Conservation (phyloP, 1,140 invertebrate genomes). For the Ostrea denselamellosa region DNA sequence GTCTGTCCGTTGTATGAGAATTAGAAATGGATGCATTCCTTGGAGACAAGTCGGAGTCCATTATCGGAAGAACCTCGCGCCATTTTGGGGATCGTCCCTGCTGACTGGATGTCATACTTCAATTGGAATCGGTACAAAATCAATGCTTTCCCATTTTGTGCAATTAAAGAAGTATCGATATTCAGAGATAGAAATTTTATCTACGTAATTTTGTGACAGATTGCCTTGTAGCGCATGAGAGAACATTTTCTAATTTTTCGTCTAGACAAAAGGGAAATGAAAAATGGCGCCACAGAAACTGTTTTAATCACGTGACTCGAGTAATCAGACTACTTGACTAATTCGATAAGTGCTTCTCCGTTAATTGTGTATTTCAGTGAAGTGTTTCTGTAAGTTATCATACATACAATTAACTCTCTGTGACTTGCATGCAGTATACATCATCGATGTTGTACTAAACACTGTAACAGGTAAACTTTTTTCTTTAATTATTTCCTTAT, state of each 20-base stretch:
- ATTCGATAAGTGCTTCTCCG: too few species aligned
- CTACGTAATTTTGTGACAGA: conserved; percentile 17
- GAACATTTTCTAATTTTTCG: background rate
- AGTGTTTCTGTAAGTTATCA: too few species aligned
- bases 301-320: background rate
- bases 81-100: conserved; percentile 9
- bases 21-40: conserved; percentile 31
- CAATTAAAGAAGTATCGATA: conserved; percentile 36
- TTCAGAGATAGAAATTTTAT: conserved; percentile 19
- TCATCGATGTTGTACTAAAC: too few species aligned
- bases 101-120: conserved; percentile 25
- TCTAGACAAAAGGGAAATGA: conserved; percentile 22
- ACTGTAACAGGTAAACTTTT: too few species aligned
- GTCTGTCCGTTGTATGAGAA: conserved; percentile 22
- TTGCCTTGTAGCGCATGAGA: background rate
- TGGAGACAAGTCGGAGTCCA: conserved; percentile 20
- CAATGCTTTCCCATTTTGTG: conserved; percentile 11
- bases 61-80: background rate
- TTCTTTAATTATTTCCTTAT: too few species aligned
- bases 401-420: too few species aligned
- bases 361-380: too few species aligned
- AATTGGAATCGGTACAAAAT: conserved; percentile 26
- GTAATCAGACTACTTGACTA: background rate
- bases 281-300: conserved; percentile 31
- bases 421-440: too few species aligned